Evolutionary conservation across 2,113 vertebrate species (phyloP).

Genomic region (Nematolebias whitei): DNA sequence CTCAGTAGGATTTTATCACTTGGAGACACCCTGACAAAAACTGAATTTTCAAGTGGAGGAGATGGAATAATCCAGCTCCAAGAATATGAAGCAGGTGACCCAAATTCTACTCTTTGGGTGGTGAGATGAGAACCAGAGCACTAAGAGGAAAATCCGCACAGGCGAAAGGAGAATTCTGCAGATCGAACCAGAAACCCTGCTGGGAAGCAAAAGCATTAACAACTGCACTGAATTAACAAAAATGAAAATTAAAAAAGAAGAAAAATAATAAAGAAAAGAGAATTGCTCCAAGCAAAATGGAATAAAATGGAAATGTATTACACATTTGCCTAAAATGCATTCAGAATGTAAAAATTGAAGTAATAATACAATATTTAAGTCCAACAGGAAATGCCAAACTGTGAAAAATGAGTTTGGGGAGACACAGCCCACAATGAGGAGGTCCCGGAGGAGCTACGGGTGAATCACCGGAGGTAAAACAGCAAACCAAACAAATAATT

Average conservation of each 20-base stretch:
- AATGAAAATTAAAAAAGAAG: too few species aligned
- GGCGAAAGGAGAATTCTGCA: not conserved
- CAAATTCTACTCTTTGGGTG: not conserved
- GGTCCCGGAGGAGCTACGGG: constrained; percentile 4
- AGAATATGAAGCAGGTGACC: not conserved
- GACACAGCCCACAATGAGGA: not conserved
- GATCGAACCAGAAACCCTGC: not conserved
- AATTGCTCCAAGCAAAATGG: not conserved
- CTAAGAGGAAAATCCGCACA: constrained; percentile 1
- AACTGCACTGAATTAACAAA: not conserved
- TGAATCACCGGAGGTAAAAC: constrained; percentile 3
- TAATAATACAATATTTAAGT: not conserved
- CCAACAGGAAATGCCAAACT: not conserved
- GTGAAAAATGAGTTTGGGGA: not conserved
- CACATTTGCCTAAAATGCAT: not conserved
- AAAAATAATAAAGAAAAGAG: not conserved
- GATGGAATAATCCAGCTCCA: not conserved
- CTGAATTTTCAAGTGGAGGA: not conserved
- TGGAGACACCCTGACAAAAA: not conserved
- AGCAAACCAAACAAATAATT: constrained; percentile 2
- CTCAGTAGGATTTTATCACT: not conserved
- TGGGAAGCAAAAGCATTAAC: not conserved
- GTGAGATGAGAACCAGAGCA: not conserved
- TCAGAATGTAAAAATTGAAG: not conserved
- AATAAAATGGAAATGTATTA: not conserved